phyloP scores from a whole-genome alignment of 2,888 invertebrate genomes.

The Rotaria socialis region DNA sequence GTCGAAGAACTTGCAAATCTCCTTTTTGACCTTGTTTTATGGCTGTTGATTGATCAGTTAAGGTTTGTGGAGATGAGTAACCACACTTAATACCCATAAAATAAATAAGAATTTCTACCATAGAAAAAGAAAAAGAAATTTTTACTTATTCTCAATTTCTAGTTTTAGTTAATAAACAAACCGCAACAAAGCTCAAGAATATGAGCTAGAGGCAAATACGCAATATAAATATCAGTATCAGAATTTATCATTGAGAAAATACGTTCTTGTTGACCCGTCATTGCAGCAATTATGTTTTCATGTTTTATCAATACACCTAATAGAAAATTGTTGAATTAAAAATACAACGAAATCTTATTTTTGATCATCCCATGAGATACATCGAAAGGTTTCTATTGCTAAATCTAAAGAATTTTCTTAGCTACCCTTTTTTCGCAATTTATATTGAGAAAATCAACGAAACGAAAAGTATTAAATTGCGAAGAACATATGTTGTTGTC shows the following conservation, averaged over 20 bases:
- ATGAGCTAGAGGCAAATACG: constrained; percentile 91
- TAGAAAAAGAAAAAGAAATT: neutral
- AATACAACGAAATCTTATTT: neutral
- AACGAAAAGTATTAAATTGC: too few species aligned
- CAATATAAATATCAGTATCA: constrained; percentile 63
- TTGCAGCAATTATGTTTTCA: constrained; percentile 41
- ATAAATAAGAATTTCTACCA: constrained; percentile 32
- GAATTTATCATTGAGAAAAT: constrained; percentile 10
- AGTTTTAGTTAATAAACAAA: neutral
- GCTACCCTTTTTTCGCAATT: too few species aligned
- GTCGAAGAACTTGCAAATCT: constrained; percentile 81
- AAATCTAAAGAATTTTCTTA: too few species aligned
- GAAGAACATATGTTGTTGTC: too few species aligned
- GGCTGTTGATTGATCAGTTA: constrained; percentile 73
- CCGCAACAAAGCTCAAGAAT: constrained; percentile 74
- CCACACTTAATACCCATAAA: constrained; percentile 62
- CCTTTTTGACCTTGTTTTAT: constrained; percentile 90
- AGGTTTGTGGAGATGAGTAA: constrained; percentile 86
- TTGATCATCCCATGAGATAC: neutral
- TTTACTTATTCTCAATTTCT: neutral
- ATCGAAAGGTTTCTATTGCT: constrained; percentile 52
- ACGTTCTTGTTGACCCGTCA: constrained; percentile 35
- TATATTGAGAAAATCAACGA: too few species aligned
- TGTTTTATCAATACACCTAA: constrained; percentile 45
- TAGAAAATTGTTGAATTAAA: neutral